phyloP scores from a whole-genome alignment of 1,140 invertebrate species.

The Microplitis mediator region DNA sequence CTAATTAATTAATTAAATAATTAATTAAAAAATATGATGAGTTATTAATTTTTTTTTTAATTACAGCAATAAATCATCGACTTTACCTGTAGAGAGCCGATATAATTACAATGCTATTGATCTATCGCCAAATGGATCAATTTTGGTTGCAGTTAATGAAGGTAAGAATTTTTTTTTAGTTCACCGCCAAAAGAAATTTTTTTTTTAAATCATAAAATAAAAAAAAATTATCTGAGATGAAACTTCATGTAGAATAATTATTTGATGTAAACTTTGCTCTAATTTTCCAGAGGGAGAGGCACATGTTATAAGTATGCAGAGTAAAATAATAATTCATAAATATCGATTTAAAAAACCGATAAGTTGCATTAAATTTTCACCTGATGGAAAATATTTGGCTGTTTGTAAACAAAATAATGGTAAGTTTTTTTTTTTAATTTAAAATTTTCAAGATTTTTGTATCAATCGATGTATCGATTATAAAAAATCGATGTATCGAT shows the following conservation, averaged over 20 bases:
- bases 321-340: constrained; percentile 80
- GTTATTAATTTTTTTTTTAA: not conserved
- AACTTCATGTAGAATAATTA: too few relatives aligned
- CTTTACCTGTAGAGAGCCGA: constrained; percentile 83
- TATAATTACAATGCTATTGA: constrained; percentile 86
- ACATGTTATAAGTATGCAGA: constrained; percentile 86
- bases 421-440: constrained; percentile 48
- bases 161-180: constrained; percentile 61
- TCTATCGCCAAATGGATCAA: constrained; percentile 85
- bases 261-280: not conserved
- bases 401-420: constrained; percentile 83
- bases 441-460: not conserved
- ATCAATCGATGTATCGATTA: not conserved
- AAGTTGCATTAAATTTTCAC: constrained; percentile 85
- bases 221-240: too few relatives aligned
- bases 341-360: constrained; percentile 83
- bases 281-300: constrained; percentile 79
- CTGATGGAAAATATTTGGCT: constrained; percentile 91
- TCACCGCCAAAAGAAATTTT: constrained; percentile 12
- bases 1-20: not conserved
- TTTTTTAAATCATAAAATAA: too few relatives aligned
- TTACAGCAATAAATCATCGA: constrained; percentile 86
- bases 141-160: constrained; percentile 88
- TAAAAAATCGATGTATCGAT: too few relatives aligned
- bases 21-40: not conserved